Conservation (phyloP, 2,888 invertebrate genomes). For the Neria commutata region DNA sequence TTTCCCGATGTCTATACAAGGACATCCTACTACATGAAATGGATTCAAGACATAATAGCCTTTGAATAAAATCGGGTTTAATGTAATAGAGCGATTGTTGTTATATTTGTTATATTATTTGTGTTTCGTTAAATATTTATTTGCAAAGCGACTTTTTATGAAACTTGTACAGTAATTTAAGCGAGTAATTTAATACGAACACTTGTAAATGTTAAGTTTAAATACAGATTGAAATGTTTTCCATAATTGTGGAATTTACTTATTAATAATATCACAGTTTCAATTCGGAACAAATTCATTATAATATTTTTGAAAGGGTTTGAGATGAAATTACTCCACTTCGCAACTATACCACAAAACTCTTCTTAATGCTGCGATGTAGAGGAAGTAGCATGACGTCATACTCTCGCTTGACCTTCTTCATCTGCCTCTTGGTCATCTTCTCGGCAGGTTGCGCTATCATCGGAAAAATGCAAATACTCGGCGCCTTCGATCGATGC, state of each 20-base stretch:
- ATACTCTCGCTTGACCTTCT: conserved; percentile 24
- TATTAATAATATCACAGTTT: conserved; percentile 2
- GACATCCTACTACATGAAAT: conserved; percentile 81
- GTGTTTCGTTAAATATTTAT: neutral
- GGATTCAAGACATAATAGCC: conserved; percentile 69
- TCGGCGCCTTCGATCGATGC: conserved; percentile 21
- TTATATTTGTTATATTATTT: neutral
- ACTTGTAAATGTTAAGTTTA: neutral
- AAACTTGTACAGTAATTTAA: neutral
- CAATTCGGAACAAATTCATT: neutral
- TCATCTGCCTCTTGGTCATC: neutral
- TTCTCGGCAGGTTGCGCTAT: conserved; percentile 26
- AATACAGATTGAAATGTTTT: neutral
- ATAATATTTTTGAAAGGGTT: neutral
- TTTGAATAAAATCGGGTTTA: conserved; percentile 41
- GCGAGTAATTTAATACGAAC: neutral
- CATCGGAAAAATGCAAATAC: conserved; percentile 25
- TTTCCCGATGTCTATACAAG: conserved; percentile 89
- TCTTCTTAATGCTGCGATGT: neutral
- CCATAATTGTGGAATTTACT: neutral
- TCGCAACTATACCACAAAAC: neutral
- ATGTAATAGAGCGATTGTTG: conserved; percentile 12
- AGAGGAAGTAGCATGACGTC: conserved; percentile 34
- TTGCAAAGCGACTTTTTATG: neutral
- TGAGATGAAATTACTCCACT: neutral